Conservation (phyloP, 2,797 vertebrate species). For the Arremon brunneinucha region DNA sequence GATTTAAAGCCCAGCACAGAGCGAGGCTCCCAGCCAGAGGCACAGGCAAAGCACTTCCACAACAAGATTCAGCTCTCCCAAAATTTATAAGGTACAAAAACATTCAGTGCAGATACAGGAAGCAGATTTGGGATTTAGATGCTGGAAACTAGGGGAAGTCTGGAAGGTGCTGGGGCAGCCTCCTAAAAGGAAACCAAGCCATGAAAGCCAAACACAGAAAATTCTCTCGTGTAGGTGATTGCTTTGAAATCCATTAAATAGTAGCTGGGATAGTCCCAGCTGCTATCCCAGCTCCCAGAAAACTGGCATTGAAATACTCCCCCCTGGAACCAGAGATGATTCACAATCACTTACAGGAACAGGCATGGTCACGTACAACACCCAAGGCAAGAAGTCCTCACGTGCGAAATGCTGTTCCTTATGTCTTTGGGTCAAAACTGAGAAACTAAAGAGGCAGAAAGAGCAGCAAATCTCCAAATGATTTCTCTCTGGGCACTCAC, state of each 20-base stretch:
- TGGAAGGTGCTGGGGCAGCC: neutral
- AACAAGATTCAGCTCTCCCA: neutral
- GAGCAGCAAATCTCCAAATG: neutral
- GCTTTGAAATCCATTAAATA: neutral
- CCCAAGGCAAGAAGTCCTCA: neutral
- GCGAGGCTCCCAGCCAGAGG: accelerated
- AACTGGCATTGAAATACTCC: neutral
- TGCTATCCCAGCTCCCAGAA: neutral
- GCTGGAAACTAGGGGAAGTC: neutral
- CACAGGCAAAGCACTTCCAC: neutral
- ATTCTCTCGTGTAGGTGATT: neutral
- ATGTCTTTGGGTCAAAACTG: neutral
- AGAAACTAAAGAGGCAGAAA: neutral
- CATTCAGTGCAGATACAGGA: neutral
- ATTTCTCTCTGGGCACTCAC: neutral
- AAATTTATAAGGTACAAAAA: neutral
- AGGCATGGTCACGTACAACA: accelerated
- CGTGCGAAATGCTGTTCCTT: neutral
- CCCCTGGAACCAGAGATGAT: neutral
- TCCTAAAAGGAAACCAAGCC: neutral
- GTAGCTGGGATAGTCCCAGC: neutral
- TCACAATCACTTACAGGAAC: neutral
- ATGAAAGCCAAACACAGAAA: neutral
- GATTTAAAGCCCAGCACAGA: neutral
- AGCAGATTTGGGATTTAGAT: neutral